These are phyloP conservation scores for Euthynnus affinis DNA, from an alignment of 2,797 vertebrate genomes.

Conservation along the genomic window DNA sequence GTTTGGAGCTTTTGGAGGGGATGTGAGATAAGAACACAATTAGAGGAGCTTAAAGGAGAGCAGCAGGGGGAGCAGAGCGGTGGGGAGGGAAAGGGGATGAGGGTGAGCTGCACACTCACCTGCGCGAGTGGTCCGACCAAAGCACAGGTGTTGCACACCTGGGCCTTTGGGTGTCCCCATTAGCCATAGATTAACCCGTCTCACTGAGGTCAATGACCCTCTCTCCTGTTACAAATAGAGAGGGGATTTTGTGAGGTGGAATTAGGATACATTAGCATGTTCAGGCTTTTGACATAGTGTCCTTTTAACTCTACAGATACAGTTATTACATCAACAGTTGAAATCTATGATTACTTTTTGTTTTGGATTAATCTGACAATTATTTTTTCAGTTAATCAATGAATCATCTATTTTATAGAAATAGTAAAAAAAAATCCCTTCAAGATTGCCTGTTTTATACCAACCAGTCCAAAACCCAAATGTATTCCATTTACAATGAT, in stretches of 20 bases:
- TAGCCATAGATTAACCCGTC: slow-evolving; percentile 68
- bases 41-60: slow-evolving; percentile 58
- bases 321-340: neutral
- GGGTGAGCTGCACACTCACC: slow-evolving; percentile 60
- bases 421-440: neutral
- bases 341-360: neutral
- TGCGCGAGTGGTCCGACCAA: slow-evolving; percentile 54
- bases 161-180: slow-evolving; percentile 61
- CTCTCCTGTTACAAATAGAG: slow-evolving; percentile 61
- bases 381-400: neutral
- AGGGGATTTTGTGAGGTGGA: slow-evolving; percentile 50
- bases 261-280: slow-evolving; percentile 55
- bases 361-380: neutral
- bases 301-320: slow-evolving; percentile 14
- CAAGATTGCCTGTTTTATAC: neutral
- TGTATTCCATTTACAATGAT: neutral
- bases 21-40: slow-evolving; percentile 74
- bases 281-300: slow-evolving; percentile 8
- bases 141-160: slow-evolving; percentile 79
- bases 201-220: slow-evolving; percentile 68
- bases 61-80: slow-evolving; percentile 3
- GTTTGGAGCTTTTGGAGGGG: slow-evolving; percentile 67
- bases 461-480: neutral
- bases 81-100: slow-evolving; percentile 21
- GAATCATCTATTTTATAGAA: neutral